These are phyloP conservation scores for Paguma larvata DNA, from an alignment of 2,797 vertebrate species.

Conservation along the genomic window DNA sequence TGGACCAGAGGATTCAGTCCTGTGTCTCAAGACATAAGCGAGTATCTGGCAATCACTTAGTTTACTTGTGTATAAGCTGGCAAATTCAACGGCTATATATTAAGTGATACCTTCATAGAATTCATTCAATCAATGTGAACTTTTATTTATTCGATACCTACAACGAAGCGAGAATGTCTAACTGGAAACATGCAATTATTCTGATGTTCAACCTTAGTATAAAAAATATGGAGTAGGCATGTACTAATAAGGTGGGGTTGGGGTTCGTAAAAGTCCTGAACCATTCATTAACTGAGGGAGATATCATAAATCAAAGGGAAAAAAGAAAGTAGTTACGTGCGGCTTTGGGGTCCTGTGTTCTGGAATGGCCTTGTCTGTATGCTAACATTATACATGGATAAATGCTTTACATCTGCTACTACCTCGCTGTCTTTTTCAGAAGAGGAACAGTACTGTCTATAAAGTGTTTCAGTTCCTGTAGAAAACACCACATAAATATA, in stretches of 20 bases:
- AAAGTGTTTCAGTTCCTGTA: conserved; percentile 48
- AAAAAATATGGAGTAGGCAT: conserved; percentile 3
- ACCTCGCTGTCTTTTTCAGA: neutral
- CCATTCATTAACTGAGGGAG: conserved; percentile 26
- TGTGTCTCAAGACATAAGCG: neutral
- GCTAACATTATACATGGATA: neutral
- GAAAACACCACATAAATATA: conserved; percentile 68
- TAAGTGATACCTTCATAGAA: neutral
- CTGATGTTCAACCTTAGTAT: neutral
- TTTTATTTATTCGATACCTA: conserved; percentile 25
- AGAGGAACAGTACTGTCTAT: conserved; percentile 4
- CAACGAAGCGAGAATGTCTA: conserved; percentile 44
- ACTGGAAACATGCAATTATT: conserved; percentile 8
- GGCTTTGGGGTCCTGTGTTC: neutral
- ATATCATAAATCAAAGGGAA: neutral
- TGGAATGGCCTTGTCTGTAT: neutral
- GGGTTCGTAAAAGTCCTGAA: neutral
- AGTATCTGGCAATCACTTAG: neutral
- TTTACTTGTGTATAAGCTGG: neutral
- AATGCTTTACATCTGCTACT: conserved; percentile 31
- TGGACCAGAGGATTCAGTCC: neutral
- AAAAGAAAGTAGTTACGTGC: neutral
- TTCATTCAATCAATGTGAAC: neutral
- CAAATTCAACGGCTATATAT: neutral
- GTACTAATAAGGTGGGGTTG: neutral